Percentiles rank a stretch among this genome's conserved stretches.
These are phyloP conservation scores for Drosophila conformis DNA, from an alignment of 2,888 invertebrate genomes.

Conservation along the genomic window DNA sequence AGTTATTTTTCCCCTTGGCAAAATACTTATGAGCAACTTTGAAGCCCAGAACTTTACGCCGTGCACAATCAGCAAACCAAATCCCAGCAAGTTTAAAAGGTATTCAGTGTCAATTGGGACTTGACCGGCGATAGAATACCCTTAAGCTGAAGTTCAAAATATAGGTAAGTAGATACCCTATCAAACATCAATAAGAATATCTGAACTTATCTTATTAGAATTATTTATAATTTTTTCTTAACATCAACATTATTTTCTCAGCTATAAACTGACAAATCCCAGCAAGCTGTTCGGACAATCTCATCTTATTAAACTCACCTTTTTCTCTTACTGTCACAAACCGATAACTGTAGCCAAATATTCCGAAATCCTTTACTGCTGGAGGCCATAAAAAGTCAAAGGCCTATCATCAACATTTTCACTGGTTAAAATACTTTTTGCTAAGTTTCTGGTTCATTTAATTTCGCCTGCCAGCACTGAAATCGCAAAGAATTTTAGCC, in stretches of 20 bases:
- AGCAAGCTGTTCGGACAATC: neutral
- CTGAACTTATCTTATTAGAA: neutral
- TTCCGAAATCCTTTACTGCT: constrained; percentile 5
- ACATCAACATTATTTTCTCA: neutral
- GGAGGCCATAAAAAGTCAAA: constrained; percentile 36
- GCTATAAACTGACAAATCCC: neutral
- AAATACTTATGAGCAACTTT: constrained; percentile 67
- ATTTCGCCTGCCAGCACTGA: constrained; percentile 41
- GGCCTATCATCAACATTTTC: constrained; percentile 51
- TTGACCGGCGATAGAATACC: neutral
- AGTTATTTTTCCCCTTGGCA: constrained; percentile 70
- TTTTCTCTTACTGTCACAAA: neutral
- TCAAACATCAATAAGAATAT: neutral
- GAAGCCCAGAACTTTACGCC: constrained; percentile 67
- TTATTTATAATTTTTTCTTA: neutral
- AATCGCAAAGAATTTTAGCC: constrained; percentile 15
- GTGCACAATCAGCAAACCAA: constrained; percentile 57
- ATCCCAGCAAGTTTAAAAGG: constrained; percentile 53
- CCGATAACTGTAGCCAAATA: neutral
- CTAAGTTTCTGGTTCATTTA: constrained; percentile 72
- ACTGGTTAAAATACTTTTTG: constrained; percentile 59
- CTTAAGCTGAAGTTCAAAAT: neutral
- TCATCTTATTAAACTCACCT: neutral
- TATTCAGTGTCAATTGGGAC: constrained; percentile 1
- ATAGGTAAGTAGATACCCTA: neutral